These are phyloP conservation scores for Rallus limicola DNA, from an alignment of 2,113 vertebrate genomes.

Conservation along the genomic window DNA sequence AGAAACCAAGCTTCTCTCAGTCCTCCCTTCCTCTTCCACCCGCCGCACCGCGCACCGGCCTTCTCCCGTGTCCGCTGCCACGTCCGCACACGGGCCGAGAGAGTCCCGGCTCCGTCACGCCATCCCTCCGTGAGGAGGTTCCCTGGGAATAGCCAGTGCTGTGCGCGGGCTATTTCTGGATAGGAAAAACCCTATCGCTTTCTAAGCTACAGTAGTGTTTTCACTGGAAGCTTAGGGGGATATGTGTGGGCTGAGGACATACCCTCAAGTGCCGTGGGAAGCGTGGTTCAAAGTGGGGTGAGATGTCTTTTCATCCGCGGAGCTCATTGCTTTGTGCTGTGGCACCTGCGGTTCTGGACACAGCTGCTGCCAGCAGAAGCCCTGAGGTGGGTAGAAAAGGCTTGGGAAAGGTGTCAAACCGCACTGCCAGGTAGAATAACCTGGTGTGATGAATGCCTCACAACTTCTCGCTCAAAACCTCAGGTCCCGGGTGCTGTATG, in stretches of 20 bases:
- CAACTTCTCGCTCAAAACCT: not conserved
- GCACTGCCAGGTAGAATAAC: not conserved
- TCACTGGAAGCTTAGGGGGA: not conserved
- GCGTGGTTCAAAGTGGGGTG: not conserved
- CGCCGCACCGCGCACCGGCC: not conserved
- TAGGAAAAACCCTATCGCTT: not conserved
- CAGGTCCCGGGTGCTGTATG: too few species aligned
- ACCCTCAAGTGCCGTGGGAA: not conserved
- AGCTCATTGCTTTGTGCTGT: not conserved
- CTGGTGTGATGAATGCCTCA: too few species aligned
- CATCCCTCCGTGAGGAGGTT: not conserved
- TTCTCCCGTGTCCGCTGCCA: not conserved
- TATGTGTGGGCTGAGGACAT: not conserved
- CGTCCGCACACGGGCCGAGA: fast-evolving
- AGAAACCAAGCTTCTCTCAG: fast-evolving
- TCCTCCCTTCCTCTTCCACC: not conserved
- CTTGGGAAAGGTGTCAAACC: not conserved
- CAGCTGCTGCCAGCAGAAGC: not conserved
- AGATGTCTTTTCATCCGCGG: not conserved
- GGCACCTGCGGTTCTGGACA: not conserved
- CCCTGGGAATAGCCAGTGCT: not conserved
- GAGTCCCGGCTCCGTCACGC: not conserved
- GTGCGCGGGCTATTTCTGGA: not conserved
- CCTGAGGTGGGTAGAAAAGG: not conserved
- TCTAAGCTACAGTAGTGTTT: not conserved